These are phyloP conservation scores for Aspidapion aeneum DNA, from an alignment of 2,888 invertebrate genomes.

Conservation along the genomic window DNA sequence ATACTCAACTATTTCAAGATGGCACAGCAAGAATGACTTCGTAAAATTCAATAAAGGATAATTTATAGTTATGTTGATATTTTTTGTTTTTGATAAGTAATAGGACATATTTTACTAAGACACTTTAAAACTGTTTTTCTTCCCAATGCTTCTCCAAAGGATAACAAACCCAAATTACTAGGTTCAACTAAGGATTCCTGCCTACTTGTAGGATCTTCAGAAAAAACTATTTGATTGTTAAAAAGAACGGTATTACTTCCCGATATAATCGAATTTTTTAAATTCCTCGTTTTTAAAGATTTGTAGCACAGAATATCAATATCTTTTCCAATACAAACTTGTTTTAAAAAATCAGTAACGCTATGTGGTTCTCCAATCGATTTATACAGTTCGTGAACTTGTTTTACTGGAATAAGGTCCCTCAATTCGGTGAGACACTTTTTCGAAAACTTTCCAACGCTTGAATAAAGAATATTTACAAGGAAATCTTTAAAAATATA, in stretches of 20 bases:
- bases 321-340: constrained; percentile 17
- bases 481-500: constrained; percentile 54
- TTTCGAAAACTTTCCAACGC: constrained; percentile 43
- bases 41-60: constrained; percentile 61
- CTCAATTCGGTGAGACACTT: constrained; percentile 30
- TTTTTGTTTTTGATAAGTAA: constrained; percentile 46
- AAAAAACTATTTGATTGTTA: constrained; percentile 16
- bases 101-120: constrained; percentile 50
- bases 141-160: constrained; percentile 32
- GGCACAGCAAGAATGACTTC: constrained; percentile 53
- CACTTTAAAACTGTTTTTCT: constrained; percentile 37
- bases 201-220: neutral
- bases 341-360: constrained; percentile 32
- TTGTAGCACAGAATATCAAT: constrained; percentile 29
- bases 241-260: constrained; percentile 15
- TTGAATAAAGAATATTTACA: constrained; percentile 50
- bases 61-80: constrained; percentile 51
- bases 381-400: constrained; percentile 36
- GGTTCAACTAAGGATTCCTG: neutral
- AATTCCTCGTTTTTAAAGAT: constrained; percentile 11
- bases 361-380: constrained; percentile 37
- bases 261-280: neutral
- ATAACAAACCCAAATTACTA: neutral
- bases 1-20: constrained; percentile 28
- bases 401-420: constrained; percentile 35